Evolutionary conservation across 1,140 invertebrate genomes (phyloP), one percentile per base, ranked within the genome.

Genomic region (Stegodyphus dumicola): DNA sequence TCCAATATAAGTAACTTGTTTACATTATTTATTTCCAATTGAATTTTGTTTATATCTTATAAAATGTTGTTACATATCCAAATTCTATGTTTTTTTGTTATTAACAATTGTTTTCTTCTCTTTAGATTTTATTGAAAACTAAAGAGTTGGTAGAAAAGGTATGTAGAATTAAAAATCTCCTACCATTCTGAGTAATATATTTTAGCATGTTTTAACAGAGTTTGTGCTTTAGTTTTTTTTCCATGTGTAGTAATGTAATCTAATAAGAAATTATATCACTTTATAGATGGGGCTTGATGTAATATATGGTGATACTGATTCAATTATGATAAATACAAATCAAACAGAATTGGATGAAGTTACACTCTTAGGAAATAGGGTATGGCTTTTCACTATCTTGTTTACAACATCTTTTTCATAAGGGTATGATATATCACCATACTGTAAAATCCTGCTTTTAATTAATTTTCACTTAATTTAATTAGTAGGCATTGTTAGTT

Each of bases 251-350:
- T n/a, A n/a, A 67, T 67, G 65, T n/a, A 67, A 17, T 7, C 6
- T 7, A 11, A 60, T 15, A 60, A 2, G 56, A n/a, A 52, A 51
- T 73, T 10, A 49, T 77, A 79, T 52, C 49, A 78, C 88, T 54
- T 81, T 88, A 73, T 87, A 91, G 91, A 92, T 97, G 90, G 95
- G 95, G 89, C 95, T 96, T 88, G 96, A 99, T 88, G 97, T 99
- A 13, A 97, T 99, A 86, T 99, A 99, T 90, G 99, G 99, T 49
- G 99, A 99, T 90, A 99, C 99, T 0, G 99, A 99, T 92, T 99
- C 98, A 76, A 94, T 99, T 71, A 99, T 99, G 99, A 97, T 99
- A 56, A 99, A 99, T 89, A 98, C 97, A 5, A 97, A 98, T 90
- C 94, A 93, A 88, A 92, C 93, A 13, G 96, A 99, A 89, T 95